Percentiles rank a stretch among this genome's conserved stretches.
These are phyloP conservation scores for Syngnathus scovelli DNA, from an alignment of 2,113 vertebrate species.

Conservation along the genomic window DNA sequence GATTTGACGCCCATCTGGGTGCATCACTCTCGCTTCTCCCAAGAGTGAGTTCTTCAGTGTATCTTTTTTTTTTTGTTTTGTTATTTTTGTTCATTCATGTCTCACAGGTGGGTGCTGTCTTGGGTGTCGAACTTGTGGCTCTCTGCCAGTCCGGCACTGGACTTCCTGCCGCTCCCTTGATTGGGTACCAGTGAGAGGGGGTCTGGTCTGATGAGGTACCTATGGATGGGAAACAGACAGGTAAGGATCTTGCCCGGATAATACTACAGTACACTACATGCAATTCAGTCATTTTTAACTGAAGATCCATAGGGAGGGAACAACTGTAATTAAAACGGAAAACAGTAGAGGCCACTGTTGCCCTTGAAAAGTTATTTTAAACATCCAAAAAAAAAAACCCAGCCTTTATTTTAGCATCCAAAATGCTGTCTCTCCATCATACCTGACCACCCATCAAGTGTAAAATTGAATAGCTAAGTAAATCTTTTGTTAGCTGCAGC, in stretches of 20 bases:
- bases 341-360: background rate
- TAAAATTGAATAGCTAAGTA: background rate
- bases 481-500: background rate
- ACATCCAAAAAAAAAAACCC: too few relatives aligned
- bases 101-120: conserved; percentile 78
- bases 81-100: conserved; percentile 11
- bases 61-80: conserved; percentile 8
- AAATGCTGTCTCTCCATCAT: background rate
- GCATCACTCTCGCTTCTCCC: conserved; percentile 8
- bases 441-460: background rate
- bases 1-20: conserved; percentile 5
- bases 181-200: conserved; percentile 74
- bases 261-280: too few relatives aligned
- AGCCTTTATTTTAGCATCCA: background rate
- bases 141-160: conserved; percentile 62
- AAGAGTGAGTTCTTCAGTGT: conserved; percentile 25
- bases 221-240: conserved; percentile 39
- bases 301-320: background rate
- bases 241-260: background rate
- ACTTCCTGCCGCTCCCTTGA: conserved; percentile 65
- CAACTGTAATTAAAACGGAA: background rate
- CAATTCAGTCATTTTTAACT: too few relatives aligned
- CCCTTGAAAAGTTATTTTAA: background rate
- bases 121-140: conserved; percentile 69
- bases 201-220: conserved; percentile 78